phyloP scores from a whole-genome alignment of 2,113 vertebrate species.

The Cettia cetti region DNA sequence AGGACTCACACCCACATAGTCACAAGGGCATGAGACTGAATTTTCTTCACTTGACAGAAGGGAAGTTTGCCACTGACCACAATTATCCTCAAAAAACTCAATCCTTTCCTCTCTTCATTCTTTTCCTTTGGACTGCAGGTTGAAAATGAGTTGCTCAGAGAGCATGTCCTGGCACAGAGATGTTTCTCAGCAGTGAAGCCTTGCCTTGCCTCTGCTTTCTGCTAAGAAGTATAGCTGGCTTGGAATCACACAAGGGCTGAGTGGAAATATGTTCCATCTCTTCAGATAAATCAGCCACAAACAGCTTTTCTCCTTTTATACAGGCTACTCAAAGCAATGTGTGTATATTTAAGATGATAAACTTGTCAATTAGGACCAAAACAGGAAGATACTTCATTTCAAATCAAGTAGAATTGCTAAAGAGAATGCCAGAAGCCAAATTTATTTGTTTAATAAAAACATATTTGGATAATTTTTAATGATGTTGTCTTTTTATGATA shows the following conservation, averaged over 20 bases:
- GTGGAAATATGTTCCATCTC: not conserved
- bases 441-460: not conserved
- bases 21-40: not conserved
- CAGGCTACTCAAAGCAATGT: not conserved
- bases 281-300: not conserved
- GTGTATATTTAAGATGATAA: not conserved
- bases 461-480: not conserved
- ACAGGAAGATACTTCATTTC: not conserved
- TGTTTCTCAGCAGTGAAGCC: not conserved
- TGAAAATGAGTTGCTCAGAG: not conserved
- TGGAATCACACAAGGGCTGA: not conserved
- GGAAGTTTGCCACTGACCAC: not conserved
- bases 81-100: not conserved
- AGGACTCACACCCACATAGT: not conserved
- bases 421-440: not conserved
- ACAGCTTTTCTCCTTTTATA: not conserved
- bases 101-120: not conserved
- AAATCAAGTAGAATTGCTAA: not conserved
- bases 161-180: not conserved
- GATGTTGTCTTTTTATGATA: not conserved
- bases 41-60: not conserved
- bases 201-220: not conserved
- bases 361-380: not conserved
- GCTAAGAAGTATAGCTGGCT: not conserved
- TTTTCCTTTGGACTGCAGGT: not conserved